Base-by-base conservation (phyloP, 2,113 vertebrate species). In the Xyliphius kryptos region DNA sequence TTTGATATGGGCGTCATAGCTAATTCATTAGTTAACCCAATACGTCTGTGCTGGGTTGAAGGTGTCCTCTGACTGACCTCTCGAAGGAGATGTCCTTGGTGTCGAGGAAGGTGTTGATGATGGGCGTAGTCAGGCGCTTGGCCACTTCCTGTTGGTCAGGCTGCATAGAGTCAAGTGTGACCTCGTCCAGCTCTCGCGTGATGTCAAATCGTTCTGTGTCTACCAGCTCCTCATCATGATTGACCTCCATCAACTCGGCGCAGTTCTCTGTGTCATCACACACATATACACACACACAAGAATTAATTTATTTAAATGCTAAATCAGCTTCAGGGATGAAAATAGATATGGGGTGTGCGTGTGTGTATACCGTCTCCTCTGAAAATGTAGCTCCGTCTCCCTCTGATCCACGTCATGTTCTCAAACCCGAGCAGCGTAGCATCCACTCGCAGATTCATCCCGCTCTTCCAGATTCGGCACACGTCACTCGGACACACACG, bases 361-460 rank as follows among this genome's bases (percentile, higher is more conserved):
- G 3, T 44, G 40, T 21, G 15, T 7, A 19, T 49, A 95, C 93
- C 94, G 75, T 94, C 92, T 72, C 94, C 96, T 79, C 86, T 91
- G 81, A 99, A 99, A 77, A 99, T 96, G 76, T 97, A 91, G 65
- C 92, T 99, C 9, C 94, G 88, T 47, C 85, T 86, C 43, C 96
- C 96, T 80, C 96, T 86, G 75, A 95, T 94, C 95, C 95, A 99
- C 50, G 89, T 95, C 96, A 96, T 97, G 75, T 98, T 98, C 65
- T 97, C 93, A n/a, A 98, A 99, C 49, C 93, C 92, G 41, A 97
- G 83, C 57, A 99, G 75, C 0, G 94, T 99, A 77, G 92, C 89
- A 52, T 99, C 96, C 0, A 99, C 96, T 0, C 96, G 90, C 62
- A 99, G 80, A 74, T 90, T 94, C 64, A 94, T 88, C 0, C 92